These are phyloP conservation scores for Strongylocentrotus purpuratus DNA, from an alignment of 35 echinoderm and acorn worm species.

Conservation along the genomic window DNA sequence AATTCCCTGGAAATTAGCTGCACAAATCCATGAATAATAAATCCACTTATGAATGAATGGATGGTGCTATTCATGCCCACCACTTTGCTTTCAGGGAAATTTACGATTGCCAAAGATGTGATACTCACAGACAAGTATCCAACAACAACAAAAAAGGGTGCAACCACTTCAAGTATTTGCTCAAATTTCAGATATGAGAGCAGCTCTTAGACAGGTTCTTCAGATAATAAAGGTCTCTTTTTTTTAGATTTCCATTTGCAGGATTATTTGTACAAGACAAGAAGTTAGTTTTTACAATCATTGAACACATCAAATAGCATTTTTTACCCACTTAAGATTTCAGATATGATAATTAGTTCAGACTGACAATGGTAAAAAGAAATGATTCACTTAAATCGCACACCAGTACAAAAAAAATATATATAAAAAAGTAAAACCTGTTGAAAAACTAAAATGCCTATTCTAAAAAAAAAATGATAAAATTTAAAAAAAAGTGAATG, in stretches of 20 bases:
- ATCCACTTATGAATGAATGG: slow-evolving; percentile 3
- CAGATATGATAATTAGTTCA: too few relatives aligned
- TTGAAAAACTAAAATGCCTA: too few relatives aligned
- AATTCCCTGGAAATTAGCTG: slow-evolving; percentile 11
- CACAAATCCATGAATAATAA: slow-evolving; percentile 19
- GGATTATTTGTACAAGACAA: background rate
- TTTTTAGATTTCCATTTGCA: background rate
- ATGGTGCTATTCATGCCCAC: background rate
- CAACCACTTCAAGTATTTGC: background rate
- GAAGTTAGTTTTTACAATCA: too few relatives aligned
- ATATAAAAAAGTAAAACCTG: too few relatives aligned
- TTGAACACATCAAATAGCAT: too few relatives aligned
- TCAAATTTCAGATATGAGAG: background rate
- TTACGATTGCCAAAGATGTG: background rate
- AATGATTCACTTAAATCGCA: too few relatives aligned
- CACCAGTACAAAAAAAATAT: too few relatives aligned
- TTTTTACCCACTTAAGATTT: too few relatives aligned
- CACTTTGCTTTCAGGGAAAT: slow-evolving; percentile 2
- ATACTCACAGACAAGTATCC: background rate
- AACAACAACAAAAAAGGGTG: background rate
- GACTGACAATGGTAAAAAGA: too few relatives aligned
- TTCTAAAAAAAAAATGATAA: too few relatives aligned
- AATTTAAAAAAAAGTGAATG: too few relatives aligned
- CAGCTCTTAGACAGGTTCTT: background rate
- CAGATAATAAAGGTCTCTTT: background rate